These are phyloP conservation scores for Oreotrochilus melanogaster DNA, from an alignment of 2,113 vertebrate genomes.

Conservation along the genomic window DNA sequence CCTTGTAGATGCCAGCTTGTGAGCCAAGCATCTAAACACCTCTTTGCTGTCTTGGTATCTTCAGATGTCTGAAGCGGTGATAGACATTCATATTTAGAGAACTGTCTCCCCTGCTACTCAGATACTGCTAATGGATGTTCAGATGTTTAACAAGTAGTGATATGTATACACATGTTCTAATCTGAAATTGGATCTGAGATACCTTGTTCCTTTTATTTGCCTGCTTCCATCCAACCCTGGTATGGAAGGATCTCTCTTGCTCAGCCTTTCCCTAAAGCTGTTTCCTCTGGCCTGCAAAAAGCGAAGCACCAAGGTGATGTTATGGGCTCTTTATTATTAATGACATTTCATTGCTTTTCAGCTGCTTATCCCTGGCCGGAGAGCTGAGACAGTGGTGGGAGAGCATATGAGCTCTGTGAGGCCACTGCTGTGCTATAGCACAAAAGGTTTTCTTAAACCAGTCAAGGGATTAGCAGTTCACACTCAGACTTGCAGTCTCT, in stretches of 20 bases:
- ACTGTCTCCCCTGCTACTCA: neutral
- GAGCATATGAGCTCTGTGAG: neutral
- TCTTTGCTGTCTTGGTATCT: neutral
- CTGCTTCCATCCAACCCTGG: neutral
- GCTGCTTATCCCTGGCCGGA: neutral
- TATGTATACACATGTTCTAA: neutral
- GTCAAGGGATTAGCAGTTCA: neutral
- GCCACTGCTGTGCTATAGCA: neutral
- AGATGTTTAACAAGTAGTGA: neutral
- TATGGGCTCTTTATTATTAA: neutral
- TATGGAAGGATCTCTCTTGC: neutral
- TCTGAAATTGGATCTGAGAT: neutral
- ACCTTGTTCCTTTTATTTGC: neutral
- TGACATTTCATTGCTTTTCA: neutral
- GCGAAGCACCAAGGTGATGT: neutral
- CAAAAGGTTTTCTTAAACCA: neutral
- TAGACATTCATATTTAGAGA: neutral
- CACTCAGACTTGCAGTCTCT: neutral
- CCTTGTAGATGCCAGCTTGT: neutral
- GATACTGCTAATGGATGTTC: neutral
- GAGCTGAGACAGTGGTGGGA: neutral
- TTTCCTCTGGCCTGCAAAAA: neutral
- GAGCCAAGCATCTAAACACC: neutral
- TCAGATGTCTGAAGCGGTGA: neutral
- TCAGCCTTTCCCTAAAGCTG: neutral